Base-by-base conservation (phyloP, 2,113 vertebrate genomes). In the Syngnathus floridae region DNA sequence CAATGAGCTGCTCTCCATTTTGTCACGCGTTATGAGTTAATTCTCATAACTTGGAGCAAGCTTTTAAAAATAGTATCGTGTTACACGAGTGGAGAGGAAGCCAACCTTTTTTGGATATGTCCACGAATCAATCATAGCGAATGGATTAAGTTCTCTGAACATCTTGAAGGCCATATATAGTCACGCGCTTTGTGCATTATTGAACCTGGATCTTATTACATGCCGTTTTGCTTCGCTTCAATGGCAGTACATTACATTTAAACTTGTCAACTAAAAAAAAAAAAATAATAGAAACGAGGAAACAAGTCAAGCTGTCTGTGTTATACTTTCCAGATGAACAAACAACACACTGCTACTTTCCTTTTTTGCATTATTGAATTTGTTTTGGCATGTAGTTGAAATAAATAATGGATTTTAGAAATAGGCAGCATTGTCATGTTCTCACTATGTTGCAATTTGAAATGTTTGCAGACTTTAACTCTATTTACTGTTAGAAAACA, bases 401-500 rank as follows among this genome's bases (percentile, higher is more conserved):
- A 6, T 35, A 54, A 8, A n/a, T 10, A 45, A 38, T 65, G 11
- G 19, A 41, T 54, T 36, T 41, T 1, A 62, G 3, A 65, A n/a
- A 62, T 52, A 35, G 31, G 40, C 4, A 14, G 7, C 31, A 38
- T 65, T 67, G 17, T 60, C 21, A 21, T 51, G 11, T n/a, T 63
- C 31, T 62, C 36, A 36, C 17, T 17, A 8, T 21, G 21, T 38
- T 58, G 22, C 55, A 19, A 35, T 45, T 12, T 66, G 26, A 69
- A 43, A 45, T 57, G 41, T 64, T 64, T 62, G 21, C 48, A 52
- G 64, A 46, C 46, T 63, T 49, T 36, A 35, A 51, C 17, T 22
- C 9, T 61, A 67, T 74, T 73, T 72, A 64, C 66, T 73, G 64
- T 60, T 40, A 62, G 62, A 54, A 21, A 65, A 69, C 21, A 2